Evolutionary conservation across 92 coral and sea anemone species (phyloP).

Genomic region (Epizoanthus illoricatus): DNA sequence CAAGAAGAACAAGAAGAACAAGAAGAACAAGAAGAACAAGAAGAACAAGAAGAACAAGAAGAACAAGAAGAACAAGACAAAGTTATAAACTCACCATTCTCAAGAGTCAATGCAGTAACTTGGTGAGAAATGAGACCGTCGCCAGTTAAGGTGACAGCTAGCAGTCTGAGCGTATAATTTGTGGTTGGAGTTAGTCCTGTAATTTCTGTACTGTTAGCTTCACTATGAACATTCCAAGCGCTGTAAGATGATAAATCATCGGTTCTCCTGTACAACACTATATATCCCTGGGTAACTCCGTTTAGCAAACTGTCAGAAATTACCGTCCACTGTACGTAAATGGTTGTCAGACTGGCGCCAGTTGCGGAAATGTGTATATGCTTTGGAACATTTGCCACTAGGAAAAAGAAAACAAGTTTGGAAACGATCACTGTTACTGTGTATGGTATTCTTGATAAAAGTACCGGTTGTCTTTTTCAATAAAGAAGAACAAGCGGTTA

Average conservation of each 20-base stretch:
- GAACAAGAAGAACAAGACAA: too few species aligned
- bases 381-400: too few species aligned
- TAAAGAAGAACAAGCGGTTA: too few species aligned
- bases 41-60: too few species aligned
- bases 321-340: constrained; percentile 39
- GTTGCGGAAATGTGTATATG: not conserved
- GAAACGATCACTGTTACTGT: too few species aligned
- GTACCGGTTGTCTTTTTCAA: too few species aligned
- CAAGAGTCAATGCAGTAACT: constrained; percentile 29
- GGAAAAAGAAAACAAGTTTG: too few species aligned
- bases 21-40: too few species aligned
- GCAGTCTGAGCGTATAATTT: constrained; percentile 57
- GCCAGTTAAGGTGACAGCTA: constrained; percentile 45
- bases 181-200: constrained; percentile 33
- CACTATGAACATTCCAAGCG: constrained; percentile 27
- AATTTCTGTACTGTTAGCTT: constrained; percentile 14
- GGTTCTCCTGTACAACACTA: constrained; percentile 36
- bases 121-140: constrained; percentile 53
- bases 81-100: constrained; percentile 35
- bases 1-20: too few species aligned
- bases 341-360: constrained; percentile 9
- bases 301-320: not conserved
- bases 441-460: too few species aligned
- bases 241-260: constrained; percentile 7
- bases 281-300: constrained; percentile 53